Conservation (phyloP, 2,888 invertebrate species). For the Onthophagus sagittarius region DNA sequence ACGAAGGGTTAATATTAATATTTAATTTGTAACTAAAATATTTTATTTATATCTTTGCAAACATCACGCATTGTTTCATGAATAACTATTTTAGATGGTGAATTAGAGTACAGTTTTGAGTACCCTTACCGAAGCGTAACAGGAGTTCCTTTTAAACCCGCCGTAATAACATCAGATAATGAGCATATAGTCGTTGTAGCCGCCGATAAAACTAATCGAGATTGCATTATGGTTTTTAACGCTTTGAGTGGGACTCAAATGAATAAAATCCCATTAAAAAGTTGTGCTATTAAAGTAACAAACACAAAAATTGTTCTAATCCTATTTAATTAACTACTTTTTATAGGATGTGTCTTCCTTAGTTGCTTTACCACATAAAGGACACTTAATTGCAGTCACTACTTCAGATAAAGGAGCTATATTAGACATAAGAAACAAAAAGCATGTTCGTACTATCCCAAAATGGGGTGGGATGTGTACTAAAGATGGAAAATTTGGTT, state of each 20-base stretch:
- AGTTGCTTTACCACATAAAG: conserved; percentile 79
- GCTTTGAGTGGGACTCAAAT: conserved; percentile 69
- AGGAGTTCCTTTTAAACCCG: conserved; percentile 67
- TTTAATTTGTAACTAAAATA: too few relatives aligned
- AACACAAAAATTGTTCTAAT: too few relatives aligned
- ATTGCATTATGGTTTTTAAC: conserved; percentile 79
- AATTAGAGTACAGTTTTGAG: conserved; percentile 74
- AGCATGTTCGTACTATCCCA: conserved; percentile 79
- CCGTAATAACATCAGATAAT: conserved; percentile 79
- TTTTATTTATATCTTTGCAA: too few relatives aligned
- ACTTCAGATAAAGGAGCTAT: conserved; percentile 88
- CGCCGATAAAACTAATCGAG: conserved; percentile 77
- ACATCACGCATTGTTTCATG: too few relatives aligned
- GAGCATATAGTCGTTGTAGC: conserved; percentile 73
- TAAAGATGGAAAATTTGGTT: conserved; percentile 81
- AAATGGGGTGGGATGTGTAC: conserved; percentile 92
- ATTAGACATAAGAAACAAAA: conserved; percentile 84
- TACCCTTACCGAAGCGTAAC: conserved; percentile 71
- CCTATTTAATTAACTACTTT: conserved; percentile 13
- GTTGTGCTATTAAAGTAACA: conserved; percentile 57
- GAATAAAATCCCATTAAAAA: conserved; percentile 51
- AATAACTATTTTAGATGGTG: conserved; percentile 59
- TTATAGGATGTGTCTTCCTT: conserved; percentile 69
- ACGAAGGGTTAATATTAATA: too few relatives aligned
- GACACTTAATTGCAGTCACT: conserved; percentile 81